Conservation (phyloP, 2,113 vertebrate genomes). For the Murina feae region DNA sequence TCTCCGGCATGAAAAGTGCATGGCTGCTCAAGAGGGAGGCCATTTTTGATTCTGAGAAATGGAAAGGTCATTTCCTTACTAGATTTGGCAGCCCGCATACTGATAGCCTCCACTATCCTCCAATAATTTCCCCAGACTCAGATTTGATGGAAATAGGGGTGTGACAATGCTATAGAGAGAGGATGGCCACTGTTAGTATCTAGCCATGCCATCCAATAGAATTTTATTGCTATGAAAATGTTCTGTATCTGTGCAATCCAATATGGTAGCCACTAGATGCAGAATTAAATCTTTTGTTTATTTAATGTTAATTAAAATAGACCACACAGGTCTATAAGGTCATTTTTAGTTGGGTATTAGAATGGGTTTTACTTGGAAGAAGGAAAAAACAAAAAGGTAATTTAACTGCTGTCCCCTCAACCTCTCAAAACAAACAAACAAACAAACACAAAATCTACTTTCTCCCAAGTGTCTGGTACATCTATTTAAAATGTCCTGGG, state of each 20-base stretch:
- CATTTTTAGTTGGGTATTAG: neutral
- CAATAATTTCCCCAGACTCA: neutral
- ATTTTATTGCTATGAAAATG: neutral
- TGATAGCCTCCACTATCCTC: neutral
- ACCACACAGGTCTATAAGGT: neutral
- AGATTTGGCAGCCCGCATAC: neutral
- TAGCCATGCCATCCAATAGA: neutral
- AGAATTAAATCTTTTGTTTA: neutral
- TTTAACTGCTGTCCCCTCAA: neutral
- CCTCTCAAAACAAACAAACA: neutral
- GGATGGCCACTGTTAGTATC: accelerated
- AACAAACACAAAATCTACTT: neutral
- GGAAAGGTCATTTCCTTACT: neutral
- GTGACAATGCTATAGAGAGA: neutral
- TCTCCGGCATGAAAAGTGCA: neutral
- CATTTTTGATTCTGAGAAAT: neutral
- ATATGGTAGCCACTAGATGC: neutral
- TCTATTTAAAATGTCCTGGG: neutral
- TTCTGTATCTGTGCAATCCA: neutral
- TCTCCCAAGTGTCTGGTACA: neutral
- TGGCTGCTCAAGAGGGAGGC: neutral
- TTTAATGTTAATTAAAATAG: neutral
- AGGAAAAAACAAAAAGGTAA: neutral
- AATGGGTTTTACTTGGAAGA: neutral
- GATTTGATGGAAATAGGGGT: neutral